Percentiles rank a stretch among this genome's conserved stretches.
Conservation (phyloP, 2,888 invertebrate species). For the Netelia inedita region DNA sequence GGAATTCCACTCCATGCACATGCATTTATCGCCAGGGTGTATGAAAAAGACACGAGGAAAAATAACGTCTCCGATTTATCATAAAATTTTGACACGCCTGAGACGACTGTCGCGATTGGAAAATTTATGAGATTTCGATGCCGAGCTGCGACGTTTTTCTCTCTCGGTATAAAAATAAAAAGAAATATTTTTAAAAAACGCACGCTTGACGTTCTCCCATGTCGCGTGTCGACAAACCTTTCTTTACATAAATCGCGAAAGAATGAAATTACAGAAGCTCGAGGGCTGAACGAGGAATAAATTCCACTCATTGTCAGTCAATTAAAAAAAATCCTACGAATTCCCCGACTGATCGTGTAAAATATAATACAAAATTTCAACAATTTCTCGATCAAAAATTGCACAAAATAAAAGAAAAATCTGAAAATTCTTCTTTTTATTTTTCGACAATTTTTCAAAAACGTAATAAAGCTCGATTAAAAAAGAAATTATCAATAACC, state of each 20-base stretch:
- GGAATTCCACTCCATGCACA: constrained; percentile 13
- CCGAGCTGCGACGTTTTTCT: no score
- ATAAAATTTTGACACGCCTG: not conserved
- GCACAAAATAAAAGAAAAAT: no score
- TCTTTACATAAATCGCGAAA: not conserved
- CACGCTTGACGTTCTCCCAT: constrained; percentile 32
- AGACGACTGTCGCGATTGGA: constrained; percentile 25
- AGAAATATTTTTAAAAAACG: no score
- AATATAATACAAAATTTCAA: not conserved
- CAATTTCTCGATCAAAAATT: no score
- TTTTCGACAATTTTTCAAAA: no score
- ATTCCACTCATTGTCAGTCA: not conserved
- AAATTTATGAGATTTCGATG: constrained; percentile 42
- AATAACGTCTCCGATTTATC: no score
- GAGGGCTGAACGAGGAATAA: not conserved
- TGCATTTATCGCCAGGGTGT: not conserved
- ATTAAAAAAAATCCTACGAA: no score
- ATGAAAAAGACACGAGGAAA: not conserved
- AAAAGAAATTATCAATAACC: no score
- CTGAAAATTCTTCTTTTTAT: no score
- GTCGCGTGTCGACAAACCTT: constrained; percentile 51
- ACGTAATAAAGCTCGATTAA: no score
- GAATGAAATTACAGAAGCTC: constrained; percentile 37
- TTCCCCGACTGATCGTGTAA: not conserved
- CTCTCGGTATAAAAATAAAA: no score